Conservation (phyloP, 2,888 invertebrate species). For the Cephonodes hylas region DNA sequence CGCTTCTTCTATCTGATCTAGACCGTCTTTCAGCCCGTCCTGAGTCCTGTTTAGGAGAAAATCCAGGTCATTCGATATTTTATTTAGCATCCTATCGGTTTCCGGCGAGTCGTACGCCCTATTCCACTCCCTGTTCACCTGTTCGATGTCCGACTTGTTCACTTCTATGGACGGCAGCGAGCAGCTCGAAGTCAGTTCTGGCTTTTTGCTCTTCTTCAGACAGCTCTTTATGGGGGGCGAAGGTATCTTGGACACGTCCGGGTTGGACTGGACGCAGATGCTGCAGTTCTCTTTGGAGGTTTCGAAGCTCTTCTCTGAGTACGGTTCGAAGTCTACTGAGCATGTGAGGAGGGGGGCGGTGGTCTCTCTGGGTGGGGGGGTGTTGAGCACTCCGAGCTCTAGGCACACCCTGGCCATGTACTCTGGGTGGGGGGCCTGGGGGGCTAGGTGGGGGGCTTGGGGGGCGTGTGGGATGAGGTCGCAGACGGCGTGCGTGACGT, state of each 20-base stretch:
- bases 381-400: conserved; percentile 71
- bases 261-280: conserved; percentile 66
- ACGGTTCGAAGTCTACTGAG: conserved; percentile 63
- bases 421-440: conserved; percentile 45
- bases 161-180: conserved; percentile 65
- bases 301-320: conserved; percentile 52
- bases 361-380: conserved; percentile 41
- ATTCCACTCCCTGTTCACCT: conserved; percentile 65
- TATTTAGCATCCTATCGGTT: conserved; percentile 86
- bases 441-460: conserved; percentile 67
- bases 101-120: conserved; percentile 63
- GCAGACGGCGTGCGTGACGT: conserved; percentile 58
- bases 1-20: conserved; percentile 64
- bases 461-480: conserved; percentile 39
- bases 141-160: conserved; percentile 59
- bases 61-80: conserved; percentile 91
- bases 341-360: conserved; percentile 53
- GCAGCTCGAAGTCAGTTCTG: conserved; percentile 49
- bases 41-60: conserved; percentile 87
- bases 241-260: conserved; percentile 63
- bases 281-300: conserved; percentile 63
- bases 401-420: conserved; percentile 78
- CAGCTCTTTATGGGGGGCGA: conserved; percentile 74
- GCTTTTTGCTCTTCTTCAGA: conserved; percentile 61
- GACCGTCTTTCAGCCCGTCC: conserved; percentile 43